Conservation (phyloP, 1,140 invertebrate species). For the Oppia nitens region DNA sequence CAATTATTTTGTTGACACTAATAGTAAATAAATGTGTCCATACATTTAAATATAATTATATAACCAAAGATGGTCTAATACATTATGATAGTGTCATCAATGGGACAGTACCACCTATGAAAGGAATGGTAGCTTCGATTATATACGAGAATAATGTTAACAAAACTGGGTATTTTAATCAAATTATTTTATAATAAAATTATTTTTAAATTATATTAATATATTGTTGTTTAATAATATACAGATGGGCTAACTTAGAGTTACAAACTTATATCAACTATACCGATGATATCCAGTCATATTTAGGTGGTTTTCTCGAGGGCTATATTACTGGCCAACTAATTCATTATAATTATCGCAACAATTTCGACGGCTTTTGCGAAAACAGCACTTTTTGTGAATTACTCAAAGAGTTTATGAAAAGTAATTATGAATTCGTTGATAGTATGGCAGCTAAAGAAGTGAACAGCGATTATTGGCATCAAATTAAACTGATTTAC, state of each 20-base stretch:
- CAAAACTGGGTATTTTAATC: not conserved
- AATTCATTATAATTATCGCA: conserved; percentile 39
- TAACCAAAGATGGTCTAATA: not conserved
- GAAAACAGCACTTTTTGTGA: not conserved
- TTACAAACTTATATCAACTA: not conserved
- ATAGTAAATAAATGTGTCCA: no score
- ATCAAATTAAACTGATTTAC: not conserved
- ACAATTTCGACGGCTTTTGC: not conserved
- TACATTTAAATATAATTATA: not conserved
- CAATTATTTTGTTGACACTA: no score
- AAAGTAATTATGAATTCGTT: not conserved
- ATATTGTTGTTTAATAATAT: no score
- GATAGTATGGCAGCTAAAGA: not conserved
- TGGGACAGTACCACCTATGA: not conserved
- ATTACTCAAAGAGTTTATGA: not conserved
- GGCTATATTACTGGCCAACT: conserved; percentile 60
- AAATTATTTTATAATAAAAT: not conserved
- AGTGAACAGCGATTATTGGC: not conserved
- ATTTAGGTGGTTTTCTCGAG: conserved; percentile 66
- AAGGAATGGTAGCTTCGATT: not conserved
- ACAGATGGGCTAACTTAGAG: not conserved
- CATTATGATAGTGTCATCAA: not conserved
- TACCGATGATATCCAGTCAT: conserved; percentile 49
- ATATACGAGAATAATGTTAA: not conserved
- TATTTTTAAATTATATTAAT: no score